Evolutionary conservation across 2,113 vertebrate genomes (phyloP), one percentile per base, ranked within the genome.

Genomic region (Mustela lutreola): DNA sequence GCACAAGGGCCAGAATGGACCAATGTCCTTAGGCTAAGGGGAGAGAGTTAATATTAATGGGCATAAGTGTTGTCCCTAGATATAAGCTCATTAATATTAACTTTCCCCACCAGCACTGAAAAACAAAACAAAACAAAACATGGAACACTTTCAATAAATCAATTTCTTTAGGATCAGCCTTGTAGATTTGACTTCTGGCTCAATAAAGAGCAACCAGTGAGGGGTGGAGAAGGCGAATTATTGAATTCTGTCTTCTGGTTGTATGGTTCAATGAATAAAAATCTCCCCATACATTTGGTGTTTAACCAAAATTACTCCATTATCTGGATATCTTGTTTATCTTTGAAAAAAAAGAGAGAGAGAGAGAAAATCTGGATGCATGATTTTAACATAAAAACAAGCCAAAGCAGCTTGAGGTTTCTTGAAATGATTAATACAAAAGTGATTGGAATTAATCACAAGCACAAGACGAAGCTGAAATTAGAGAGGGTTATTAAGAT

Each of bases 371-470:
- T 96, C 67, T 79, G 33, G 36, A 85, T 93, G 95, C 67, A 97
- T 42, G 28, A 70, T 78, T 92, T 97, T 97, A 97, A 87, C 8
- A 76, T 24, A 60, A 58, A 95, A 95, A 76, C 83, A 96, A 96
- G 83, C 39, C 39, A 81, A 96, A 97, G 56, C 92, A 95, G 80
- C 62, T 80, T 94, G 85, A n/a, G 83, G 92, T 73, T 14, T 0
- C 82, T 89, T 94, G 86, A 94, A 93, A 70, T 97, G 89, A 91
- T 86, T 98, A 60, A 14, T 50, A 97, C 83, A 95, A 91, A 96
- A 96, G 91, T 31, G 79, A 94, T 58, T 97, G 16, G 22, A 95
- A 91, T 96, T 97, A 97, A 97, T 96, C 94, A 94, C 88, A 4
- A 96, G 95, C 67, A 81, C 92, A 97, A 97, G 83, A 91, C 31